A percentile compares a stretch with the other conserved stretches of the same genome.
phyloP scores from a whole-genome alignment of 2,888 invertebrate genomes.

The Drosophila siamana region DNA sequence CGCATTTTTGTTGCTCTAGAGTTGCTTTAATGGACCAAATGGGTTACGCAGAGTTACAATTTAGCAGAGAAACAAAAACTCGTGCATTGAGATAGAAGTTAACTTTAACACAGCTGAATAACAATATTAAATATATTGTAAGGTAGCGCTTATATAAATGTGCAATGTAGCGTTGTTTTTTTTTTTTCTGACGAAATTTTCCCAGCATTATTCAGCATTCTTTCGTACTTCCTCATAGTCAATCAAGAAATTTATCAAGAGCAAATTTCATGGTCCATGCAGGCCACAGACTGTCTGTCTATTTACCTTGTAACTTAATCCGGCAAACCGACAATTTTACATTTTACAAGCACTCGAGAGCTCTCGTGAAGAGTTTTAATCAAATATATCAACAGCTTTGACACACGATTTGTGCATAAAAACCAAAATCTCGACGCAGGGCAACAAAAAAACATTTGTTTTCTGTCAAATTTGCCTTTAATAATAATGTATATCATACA shows the following conservation, averaged over 20 bases:
- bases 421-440: conserved; percentile 30
- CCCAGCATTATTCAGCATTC: not conserved
- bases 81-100: conserved; percentile 19
- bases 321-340: conserved; percentile 30
- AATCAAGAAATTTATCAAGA: conserved; percentile 21
- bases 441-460: conserved; percentile 70
- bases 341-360: conserved; percentile 20
- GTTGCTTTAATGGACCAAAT: conserved; percentile 22
- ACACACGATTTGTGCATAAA: conserved; percentile 58
- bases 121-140: too few relatives aligned
- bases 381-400: conserved; percentile 63
- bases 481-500: conserved; percentile 66
- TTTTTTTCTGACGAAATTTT: too few relatives aligned
- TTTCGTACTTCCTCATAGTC: not conserved
- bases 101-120: not conserved
- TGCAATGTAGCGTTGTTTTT: too few relatives aligned
- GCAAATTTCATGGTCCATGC: conserved; percentile 16
- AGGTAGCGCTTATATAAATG: too few relatives aligned
- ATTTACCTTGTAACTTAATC: conserved; percentile 54
- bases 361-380: conserved; percentile 57
- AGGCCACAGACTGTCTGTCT: conserved; percentile 23
- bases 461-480: conserved; percentile 78
- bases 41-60: too few relatives aligned
- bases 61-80: conserved; percentile 11
- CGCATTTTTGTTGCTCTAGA: conserved; percentile 42